Evolutionary conservation across 2,797 vertebrate species (phyloP).

Genomic region (Mico argentatus): DNA sequence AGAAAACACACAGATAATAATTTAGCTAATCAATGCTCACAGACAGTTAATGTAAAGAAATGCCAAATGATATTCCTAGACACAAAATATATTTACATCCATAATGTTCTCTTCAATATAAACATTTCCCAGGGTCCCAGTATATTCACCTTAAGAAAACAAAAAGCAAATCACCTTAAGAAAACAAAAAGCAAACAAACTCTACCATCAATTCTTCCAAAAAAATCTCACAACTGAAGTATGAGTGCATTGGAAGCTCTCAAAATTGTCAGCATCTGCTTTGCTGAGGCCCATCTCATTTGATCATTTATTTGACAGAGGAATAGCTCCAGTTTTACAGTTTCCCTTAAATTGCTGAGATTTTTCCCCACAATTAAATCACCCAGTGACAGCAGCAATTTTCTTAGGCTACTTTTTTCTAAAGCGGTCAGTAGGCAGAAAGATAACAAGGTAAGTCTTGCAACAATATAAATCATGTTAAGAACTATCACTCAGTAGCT

Average conservation of each 20-base stretch:
- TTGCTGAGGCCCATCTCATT: conserved; percentile 56
- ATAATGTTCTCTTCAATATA: conserved; percentile 46
- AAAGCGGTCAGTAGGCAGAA: conserved; percentile 73
- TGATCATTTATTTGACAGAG: conserved; percentile 75
- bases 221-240: conserved; percentile 56
- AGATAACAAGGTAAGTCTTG: conserved; percentile 77
- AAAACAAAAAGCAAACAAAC: conserved; percentile 72
- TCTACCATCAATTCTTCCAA: conserved; percentile 55
- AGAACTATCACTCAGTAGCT: conserved; percentile 73
- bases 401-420: conserved; percentile 73
- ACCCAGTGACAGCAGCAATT: conserved; percentile 79
- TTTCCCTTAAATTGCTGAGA: conserved; percentile 77
- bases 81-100: conserved; percentile 3
- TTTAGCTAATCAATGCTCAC: not conserved
- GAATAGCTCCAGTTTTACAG: conserved; percentile 69
- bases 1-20: not conserved
- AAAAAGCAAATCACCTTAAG: conserved; percentile 62
- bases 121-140: conserved; percentile 27
- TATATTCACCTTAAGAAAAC: conserved; percentile 59
- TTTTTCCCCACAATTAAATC: conserved; percentile 80
- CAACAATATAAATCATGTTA: conserved; percentile 76
- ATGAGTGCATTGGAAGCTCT: not conserved
- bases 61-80: not conserved
- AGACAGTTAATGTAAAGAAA: not conserved
- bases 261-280: conserved; percentile 59